phyloP scores from a whole-genome alignment of 2,888 invertebrate species.

The Apotomis turbidana region DNA sequence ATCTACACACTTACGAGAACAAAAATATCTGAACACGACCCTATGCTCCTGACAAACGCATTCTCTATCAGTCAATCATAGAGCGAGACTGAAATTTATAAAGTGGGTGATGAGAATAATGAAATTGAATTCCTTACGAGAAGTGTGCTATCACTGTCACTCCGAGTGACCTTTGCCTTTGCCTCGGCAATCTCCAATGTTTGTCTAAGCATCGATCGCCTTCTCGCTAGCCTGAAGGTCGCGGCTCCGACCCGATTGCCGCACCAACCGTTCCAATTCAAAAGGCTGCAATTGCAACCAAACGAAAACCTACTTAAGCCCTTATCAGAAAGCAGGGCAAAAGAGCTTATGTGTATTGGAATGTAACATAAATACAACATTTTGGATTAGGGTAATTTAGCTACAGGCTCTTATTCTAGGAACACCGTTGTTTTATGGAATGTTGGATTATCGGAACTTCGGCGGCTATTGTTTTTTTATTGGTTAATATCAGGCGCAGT shows the following conservation, averaged over 20 bases:
- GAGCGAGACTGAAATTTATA: too few relatives aligned
- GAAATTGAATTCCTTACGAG: too few relatives aligned
- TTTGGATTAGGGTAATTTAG: neutral
- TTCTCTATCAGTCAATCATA: too few relatives aligned
- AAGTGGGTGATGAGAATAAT: too few relatives aligned
- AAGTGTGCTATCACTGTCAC: neutral
- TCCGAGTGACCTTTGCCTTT: conserved; percentile 10
- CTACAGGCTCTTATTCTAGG: conserved; percentile 9
- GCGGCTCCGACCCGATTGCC: conserved; percentile 25
- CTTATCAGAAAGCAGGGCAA: neutral
- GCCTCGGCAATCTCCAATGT: conserved; percentile 7
- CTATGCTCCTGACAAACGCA: too few relatives aligned
- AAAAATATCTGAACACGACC: too few relatives aligned
- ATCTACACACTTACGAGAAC: too few relatives aligned
- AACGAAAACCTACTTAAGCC: conserved; percentile 5
- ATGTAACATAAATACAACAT: neutral
- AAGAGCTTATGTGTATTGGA: neutral
- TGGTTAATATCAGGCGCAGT: conserved; percentile 6
- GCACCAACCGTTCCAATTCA: neutral
- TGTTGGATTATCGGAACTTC: conserved; percentile 24
- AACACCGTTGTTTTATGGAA: conserved; percentile 30
- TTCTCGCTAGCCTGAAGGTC: conserved; percentile 24
- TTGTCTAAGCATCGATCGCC: conserved; percentile 29
- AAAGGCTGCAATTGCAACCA: neutral
- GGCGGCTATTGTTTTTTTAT: conserved; percentile 19